Percentiles rank a stretch among this genome's conserved stretches.
phyloP scores from a whole-genome alignment of 1,140 invertebrate genomes.

The Bombyx mori region DNA sequence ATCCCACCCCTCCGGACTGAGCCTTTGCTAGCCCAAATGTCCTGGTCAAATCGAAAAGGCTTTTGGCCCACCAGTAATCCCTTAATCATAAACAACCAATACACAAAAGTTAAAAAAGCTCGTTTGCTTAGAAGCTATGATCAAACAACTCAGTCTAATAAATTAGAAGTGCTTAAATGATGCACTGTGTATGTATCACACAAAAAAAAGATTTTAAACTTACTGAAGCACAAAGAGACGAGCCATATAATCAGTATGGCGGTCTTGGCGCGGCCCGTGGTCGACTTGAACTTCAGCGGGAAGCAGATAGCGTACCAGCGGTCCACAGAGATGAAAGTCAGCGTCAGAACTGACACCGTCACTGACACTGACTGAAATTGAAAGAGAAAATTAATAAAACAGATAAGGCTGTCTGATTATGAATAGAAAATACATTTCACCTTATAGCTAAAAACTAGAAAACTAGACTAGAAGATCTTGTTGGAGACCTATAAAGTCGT shows the following conservation, averaged over 20 bases:
- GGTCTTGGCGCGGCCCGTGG: slow-evolving; percentile 83
- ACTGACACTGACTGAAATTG: slow-evolving; percentile 87
- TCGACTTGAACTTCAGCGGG: slow-evolving; percentile 91
- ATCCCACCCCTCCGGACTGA: too few species aligned
- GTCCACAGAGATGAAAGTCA: slow-evolving; percentile 93
- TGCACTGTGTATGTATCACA: not conserved
- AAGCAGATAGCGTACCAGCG: slow-evolving; percentile 95
- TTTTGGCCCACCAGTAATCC: too few species aligned
- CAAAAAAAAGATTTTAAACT: slow-evolving; percentile 42
- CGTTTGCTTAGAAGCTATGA: too few species aligned
- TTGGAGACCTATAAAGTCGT: too few species aligned
- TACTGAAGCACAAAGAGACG: slow-evolving; percentile 82
- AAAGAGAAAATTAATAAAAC: not conserved
- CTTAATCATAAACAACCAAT: too few species aligned
- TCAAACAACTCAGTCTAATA: not conserved
- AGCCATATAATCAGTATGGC: slow-evolving; percentile 89
- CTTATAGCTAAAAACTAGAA: too few species aligned
- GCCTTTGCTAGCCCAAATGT: too few species aligned
- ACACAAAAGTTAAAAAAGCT: too few species aligned
- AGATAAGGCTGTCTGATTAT: too few species aligned
- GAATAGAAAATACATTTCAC: too few species aligned
- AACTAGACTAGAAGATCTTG: too few species aligned
- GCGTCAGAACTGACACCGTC: slow-evolving; percentile 89
- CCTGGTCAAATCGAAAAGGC: too few species aligned
- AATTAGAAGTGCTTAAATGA: not conserved